Evolutionary conservation across 2,113 vertebrate species (phyloP).

Genomic region (Manacus vitellinus): DNA sequence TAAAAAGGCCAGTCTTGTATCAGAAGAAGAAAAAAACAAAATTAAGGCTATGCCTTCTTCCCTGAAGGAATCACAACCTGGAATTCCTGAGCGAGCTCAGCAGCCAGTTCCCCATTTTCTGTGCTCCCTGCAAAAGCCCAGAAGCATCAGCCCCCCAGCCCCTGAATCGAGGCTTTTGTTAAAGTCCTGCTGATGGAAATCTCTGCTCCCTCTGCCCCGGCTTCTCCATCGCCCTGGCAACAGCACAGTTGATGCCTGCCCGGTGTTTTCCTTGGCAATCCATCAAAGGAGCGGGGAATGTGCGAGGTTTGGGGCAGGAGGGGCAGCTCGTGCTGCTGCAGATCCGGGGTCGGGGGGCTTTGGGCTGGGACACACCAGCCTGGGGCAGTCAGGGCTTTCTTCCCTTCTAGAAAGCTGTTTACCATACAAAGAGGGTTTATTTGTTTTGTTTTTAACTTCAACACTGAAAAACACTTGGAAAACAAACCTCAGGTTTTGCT

Average conservation of each 20-base stretch:
- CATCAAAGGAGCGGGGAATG: constrained; percentile 71
- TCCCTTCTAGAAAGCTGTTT: not conserved
- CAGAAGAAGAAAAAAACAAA: not conserved
- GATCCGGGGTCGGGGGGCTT: not conserved
- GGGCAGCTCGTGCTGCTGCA: not conserved
- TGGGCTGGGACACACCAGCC: not conserved
- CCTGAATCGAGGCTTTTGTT: constrained; percentile 85
- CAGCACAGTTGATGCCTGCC: constrained; percentile 58
- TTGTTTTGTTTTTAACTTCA: not conserved
- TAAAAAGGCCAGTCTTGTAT: not conserved
- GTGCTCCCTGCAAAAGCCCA: constrained; percentile 51
- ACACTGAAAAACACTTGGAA: not conserved
- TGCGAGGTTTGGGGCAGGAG: constrained; percentile 39
- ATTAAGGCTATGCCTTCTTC: not conserved
- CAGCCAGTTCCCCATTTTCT: not conserved
- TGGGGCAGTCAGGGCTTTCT: not conserved
- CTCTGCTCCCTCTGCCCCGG: constrained; percentile 70
- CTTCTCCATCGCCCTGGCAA: constrained; percentile 73
- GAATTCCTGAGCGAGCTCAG: not conserved
- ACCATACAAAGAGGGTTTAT: rapidly evolving
- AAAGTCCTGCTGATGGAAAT: constrained; percentile 72
- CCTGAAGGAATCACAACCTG: not conserved
- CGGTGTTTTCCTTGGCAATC: constrained; percentile 81
- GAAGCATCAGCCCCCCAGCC: constrained; percentile 12
- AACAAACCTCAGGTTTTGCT: not conserved